These are phyloP conservation scores for Dromiciops gliroides DNA, from an alignment of 2,113 vertebrate species.

Conservation along the genomic window DNA sequence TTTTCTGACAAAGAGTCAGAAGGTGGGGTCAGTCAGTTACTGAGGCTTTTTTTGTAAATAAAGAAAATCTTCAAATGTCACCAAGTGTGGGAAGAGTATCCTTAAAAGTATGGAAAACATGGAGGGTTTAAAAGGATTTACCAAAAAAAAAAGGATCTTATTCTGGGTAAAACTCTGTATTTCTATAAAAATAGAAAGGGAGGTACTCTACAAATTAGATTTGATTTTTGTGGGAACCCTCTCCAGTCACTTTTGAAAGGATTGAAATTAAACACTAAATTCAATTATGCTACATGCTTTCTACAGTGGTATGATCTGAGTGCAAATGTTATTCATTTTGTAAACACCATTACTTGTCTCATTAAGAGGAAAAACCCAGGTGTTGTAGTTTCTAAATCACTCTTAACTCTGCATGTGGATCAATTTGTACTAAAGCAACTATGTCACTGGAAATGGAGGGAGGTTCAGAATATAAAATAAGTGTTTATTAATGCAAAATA, in stretches of 20 bases:
- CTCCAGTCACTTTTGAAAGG: not conserved
- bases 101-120: not conserved
- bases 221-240: fast-evolving
- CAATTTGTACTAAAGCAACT: not conserved
- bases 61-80: not conserved
- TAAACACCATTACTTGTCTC: not conserved
- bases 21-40: not conserved
- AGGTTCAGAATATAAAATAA: not conserved
- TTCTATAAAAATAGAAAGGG: not conserved
- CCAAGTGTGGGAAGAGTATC: not conserved
- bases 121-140: not conserved
- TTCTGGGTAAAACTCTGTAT: not conserved
- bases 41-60: not conserved
- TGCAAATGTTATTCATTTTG: not conserved
- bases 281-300: not conserved
- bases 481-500: not conserved
- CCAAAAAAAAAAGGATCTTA: not conserved
- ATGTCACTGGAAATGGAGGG: not conserved
- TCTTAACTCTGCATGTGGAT: not conserved
- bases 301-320: too few species aligned
- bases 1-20: not conserved
- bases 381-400: not conserved
- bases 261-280: too few species aligned
- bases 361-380: not conserved
- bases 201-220: fast-evolving